Percentiles rank a stretch among this genome's conserved stretches.
Evolutionary conservation across 2,888 invertebrate genomes (phyloP).

Genomic region (Limnephilus rhombicus): DNA sequence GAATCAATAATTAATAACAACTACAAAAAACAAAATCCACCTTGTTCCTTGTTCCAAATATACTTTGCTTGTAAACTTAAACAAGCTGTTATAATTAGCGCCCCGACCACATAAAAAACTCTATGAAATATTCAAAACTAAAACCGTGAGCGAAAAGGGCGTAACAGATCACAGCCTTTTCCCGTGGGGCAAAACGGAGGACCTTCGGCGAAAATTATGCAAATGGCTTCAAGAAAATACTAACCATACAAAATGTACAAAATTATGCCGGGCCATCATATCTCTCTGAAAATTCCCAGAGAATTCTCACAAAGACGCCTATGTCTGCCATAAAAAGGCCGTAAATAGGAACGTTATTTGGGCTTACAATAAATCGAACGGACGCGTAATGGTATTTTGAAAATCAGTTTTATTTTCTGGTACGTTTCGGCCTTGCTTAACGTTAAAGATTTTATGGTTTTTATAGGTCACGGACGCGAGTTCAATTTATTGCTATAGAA

Average conservation of each 20-base stretch:
- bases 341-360: conserved; percentile 19
- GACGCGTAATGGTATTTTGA: neutral
- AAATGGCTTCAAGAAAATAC: conserved; percentile 19
- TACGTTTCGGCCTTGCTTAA: neutral
- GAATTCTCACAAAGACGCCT: neutral
- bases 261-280: conserved; percentile 3
- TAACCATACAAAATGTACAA: conserved; percentile 18
- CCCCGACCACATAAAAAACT: neutral
- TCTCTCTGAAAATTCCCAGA: neutral
- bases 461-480: neutral
- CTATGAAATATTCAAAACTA: conserved; percentile 41
- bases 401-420: neutral
- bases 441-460: neutral
- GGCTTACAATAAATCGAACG: conserved; percentile 27
- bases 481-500: neutral
- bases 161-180: neutral
- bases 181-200: neutral
- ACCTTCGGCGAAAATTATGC: conserved; percentile 8
- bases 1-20: no score
- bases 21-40: neutral
- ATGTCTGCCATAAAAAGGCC: neutral
- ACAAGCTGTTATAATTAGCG: neutral
- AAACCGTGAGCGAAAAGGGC: conserved; percentile 12
- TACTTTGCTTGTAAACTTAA: neutral
- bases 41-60: neutral